Conservation (phyloP, 2,888 invertebrate genomes). For the Coelogynopora nodosa region DNA sequence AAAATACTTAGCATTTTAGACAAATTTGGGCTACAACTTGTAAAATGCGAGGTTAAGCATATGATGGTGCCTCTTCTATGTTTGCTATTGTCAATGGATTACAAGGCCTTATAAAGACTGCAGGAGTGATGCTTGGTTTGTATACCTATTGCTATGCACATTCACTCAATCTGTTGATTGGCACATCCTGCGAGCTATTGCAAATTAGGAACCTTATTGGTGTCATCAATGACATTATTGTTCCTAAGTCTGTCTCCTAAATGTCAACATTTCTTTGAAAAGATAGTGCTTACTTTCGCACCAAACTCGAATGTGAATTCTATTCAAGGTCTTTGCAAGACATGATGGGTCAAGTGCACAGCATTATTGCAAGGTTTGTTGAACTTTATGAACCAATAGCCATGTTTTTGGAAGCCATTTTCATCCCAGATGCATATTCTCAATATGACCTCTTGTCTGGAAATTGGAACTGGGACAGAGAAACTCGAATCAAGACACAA, state of each 20-base stretch:
- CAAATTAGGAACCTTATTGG: neutral
- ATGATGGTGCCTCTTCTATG: neutral
- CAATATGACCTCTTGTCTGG: neutral
- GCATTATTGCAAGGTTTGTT: neutral
- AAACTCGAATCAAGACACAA: neutral
- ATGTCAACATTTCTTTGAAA: neutral
- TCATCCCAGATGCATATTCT: neutral
- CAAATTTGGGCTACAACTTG: neutral
- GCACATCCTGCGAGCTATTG: neutral
- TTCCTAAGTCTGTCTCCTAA: neutral
- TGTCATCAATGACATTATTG: neutral
- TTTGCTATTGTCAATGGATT: neutral
- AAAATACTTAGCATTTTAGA: neutral
- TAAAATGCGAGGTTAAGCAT: neutral
- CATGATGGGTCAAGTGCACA: neutral
- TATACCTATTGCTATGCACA: neutral
- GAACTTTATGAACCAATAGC: neutral
- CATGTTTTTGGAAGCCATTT: neutral
- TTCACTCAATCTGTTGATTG: neutral
- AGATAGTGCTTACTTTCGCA: neutral
- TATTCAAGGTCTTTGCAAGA: neutral
- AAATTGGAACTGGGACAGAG: neutral
- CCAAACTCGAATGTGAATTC: neutral
- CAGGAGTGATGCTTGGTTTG: neutral
- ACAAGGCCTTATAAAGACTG: neutral